Conservation (phyloP, 2,888 invertebrate genomes). For the Ophion costatus region DNA sequence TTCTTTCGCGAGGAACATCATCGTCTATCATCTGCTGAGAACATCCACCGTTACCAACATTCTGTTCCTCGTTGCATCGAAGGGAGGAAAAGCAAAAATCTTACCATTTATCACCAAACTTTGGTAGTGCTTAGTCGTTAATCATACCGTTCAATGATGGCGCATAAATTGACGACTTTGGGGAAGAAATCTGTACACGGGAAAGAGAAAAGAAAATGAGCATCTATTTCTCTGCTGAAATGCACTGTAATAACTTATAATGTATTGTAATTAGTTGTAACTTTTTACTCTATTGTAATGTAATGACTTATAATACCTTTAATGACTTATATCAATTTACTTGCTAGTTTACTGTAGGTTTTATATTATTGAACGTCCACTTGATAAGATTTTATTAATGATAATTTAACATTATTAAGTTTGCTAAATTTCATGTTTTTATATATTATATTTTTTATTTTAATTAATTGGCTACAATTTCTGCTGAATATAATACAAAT, state of each 20-base stretch:
- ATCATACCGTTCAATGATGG: neutral
- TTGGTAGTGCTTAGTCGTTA: neutral
- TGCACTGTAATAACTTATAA: too few species aligned
- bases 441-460: too few species aligned
- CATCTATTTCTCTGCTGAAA: too few species aligned
- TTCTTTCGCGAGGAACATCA: slow-evolving; percentile 3
- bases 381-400: neutral
- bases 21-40: slow-evolving; percentile 22
- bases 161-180: neutral
- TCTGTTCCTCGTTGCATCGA: neutral
- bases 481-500: too few species aligned
- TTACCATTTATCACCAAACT: neutral
- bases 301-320: too few species aligned
- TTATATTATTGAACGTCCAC: too few species aligned
- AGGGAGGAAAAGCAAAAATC: neutral
- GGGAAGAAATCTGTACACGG: neutral
- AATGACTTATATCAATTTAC: too few species aligned
- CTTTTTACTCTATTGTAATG: too few species aligned
- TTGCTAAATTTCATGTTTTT: neutral
- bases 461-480: too few species aligned
- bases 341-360: too few species aligned
- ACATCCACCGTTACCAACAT: neutral
- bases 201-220: neutral
- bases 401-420: neutral
- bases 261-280: too few species aligned